Evolutionary conservation across 2,797 vertebrate species (phyloP).

Genomic region (Gymnodraco acuticeps): DNA sequence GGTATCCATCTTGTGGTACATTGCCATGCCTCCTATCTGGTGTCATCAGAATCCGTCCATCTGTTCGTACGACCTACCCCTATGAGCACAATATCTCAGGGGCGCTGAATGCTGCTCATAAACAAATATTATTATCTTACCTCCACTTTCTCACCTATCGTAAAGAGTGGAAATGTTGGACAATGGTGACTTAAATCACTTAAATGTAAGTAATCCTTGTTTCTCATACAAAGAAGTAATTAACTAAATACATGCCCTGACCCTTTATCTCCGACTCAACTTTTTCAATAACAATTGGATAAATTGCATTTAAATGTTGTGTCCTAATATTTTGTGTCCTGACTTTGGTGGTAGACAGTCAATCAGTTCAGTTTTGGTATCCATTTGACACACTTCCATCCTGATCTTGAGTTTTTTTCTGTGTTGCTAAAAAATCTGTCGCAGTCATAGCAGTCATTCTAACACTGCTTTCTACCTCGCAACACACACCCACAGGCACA

Average conservation of each 20-base stretch:
- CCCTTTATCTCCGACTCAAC: neutral
- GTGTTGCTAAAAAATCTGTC: constrained; percentile 21
- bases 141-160: neutral
- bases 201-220: neutral
- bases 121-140: neutral
- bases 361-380: neutral
- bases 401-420: neutral
- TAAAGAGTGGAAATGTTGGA: neutral
- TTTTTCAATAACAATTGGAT: neutral
- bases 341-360: neutral
- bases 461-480: constrained; percentile 35
- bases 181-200: neutral
- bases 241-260: neutral
- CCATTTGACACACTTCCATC: constrained; percentile 3
- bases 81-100: too few relatives aligned
- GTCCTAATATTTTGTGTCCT: neutral
- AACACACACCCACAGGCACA: constrained; percentile 8
- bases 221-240: neutral
- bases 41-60: too few relatives aligned
- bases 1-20: constrained; percentile 26
- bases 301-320: neutral
- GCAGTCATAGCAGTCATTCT: constrained; percentile 26
- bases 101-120: neutral
- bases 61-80: too few relatives aligned
- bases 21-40: neutral